These are phyloP conservation scores for Hirudo medicinalis DNA, from an alignment of 1,140 invertebrate genomes.

Conservation along the genomic window DNA sequence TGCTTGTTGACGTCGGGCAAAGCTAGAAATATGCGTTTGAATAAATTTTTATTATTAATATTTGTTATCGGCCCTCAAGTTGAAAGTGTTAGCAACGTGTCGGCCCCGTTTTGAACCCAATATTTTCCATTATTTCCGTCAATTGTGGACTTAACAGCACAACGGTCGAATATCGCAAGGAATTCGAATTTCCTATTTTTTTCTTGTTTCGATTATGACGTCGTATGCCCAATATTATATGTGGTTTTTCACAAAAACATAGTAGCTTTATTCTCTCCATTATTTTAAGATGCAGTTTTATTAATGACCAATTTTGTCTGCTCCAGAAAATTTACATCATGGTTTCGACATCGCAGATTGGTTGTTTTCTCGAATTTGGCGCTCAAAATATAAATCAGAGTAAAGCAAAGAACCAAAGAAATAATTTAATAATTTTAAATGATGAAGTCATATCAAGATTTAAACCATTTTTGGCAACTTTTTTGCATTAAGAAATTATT, in stretches of 20 bases:
- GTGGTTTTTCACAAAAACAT: too few relatives aligned
- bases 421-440: background rate
- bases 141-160: constrained; percentile 9
- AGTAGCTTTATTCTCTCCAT: too few relatives aligned
- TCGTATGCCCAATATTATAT: background rate
- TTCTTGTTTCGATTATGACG: constrained; percentile 3
- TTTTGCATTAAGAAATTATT: too few relatives aligned
- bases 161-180: constrained; percentile 2
- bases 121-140: constrained; percentile 8
- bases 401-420: background rate
- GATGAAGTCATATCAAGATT: background rate
- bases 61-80: too few relatives aligned
- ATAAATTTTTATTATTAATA: too few relatives aligned
- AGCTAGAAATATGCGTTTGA: too few relatives aligned
- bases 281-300: too few relatives aligned
- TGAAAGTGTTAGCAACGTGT: background rate
- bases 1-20: too few relatives aligned
- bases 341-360: too few relatives aligned
- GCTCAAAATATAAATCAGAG: constrained; percentile 2
- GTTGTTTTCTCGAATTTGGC: background rate
- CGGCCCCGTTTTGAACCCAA: background rate
- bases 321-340: too few relatives aligned
- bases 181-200: constrained; percentile 13
- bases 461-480: too few relatives aligned
- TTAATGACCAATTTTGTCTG: too few relatives aligned